These are phyloP conservation scores for Phortica okadai DNA, from an alignment of 2,888 invertebrate species.

Conservation along the genomic window DNA sequence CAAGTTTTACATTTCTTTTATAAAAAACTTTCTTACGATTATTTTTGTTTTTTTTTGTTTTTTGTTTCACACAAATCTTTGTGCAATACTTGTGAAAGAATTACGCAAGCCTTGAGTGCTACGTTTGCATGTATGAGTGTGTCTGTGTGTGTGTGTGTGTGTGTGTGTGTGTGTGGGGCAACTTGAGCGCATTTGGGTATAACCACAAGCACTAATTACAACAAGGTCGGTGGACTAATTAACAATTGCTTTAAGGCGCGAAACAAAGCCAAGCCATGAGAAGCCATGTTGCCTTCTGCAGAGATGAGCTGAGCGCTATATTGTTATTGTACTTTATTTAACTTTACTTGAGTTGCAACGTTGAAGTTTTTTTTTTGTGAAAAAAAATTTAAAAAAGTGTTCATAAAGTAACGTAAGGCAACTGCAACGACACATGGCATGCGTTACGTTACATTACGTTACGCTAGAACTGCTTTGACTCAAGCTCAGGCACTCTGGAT, in stretches of 20 bases:
- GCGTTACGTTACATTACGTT: not conserved
- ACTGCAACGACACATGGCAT: not conserved
- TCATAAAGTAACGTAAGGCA: not conserved
- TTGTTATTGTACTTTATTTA: not conserved
- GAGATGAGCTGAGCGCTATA: not conserved
- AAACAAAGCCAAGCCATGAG: not conserved
- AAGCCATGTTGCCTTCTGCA: not conserved
- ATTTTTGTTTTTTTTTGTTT: no score
- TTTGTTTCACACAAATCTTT: no score
- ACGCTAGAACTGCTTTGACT: no score
- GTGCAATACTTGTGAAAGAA: no score
- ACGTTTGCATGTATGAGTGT: not conserved
- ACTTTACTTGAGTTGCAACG: not conserved
- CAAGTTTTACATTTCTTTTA: no score
- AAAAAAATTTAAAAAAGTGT: not conserved
- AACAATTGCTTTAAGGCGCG: conserved; percentile 67
- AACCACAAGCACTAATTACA: conserved; percentile 60
- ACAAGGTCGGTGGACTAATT: conserved; percentile 68
- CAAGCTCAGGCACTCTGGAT: not conserved
- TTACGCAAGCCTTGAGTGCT: no score
- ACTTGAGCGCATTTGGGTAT: not conserved
- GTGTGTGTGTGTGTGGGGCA: not conserved
- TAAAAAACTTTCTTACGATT: no score
- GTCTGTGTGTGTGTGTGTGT: not conserved
- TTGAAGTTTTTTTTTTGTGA: not conserved